Evolutionary conservation across 1,140 invertebrate species (phyloP).

Genomic region (Drepana arcuata): DNA sequence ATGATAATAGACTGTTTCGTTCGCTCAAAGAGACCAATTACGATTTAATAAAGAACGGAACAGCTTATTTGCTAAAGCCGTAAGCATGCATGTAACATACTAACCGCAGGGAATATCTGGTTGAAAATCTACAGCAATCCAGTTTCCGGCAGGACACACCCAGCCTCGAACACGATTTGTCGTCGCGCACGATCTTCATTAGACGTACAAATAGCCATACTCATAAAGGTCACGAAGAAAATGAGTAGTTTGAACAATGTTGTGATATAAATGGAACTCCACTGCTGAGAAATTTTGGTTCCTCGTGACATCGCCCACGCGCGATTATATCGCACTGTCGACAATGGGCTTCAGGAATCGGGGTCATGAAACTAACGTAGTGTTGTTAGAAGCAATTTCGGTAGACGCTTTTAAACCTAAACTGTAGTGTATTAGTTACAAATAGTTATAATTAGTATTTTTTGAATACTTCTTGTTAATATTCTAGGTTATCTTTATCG

Average conservation of each 20-base stretch:
- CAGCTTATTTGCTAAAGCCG: constrained; percentile 27
- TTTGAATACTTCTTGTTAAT: not conserved
- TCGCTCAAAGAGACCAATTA: constrained; percentile 13
- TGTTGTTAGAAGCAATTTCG: too few relatives aligned
- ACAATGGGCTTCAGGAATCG: constrained; percentile 44
- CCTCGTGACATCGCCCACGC: constrained; percentile 48
- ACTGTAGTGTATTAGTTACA: not conserved
- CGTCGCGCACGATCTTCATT: constrained; percentile 37
- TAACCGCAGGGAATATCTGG: constrained; percentile 27
- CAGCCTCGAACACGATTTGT: constrained; percentile 21
- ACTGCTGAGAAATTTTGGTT: constrained; percentile 31
- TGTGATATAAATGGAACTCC: constrained; percentile 23
- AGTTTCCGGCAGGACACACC: constrained; percentile 26
- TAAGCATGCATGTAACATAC: constrained; percentile 19
- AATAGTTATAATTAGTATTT: not conserved
- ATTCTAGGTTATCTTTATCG: not conserved
- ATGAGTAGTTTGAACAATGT: constrained; percentile 12
- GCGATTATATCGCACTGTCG: constrained; percentile 36
- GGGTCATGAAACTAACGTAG: constrained; percentile 28
- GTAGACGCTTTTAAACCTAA: too few relatives aligned
- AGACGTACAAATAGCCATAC: constrained; percentile 23
- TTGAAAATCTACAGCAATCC: constrained; percentile 32
- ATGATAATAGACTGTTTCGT: constrained; percentile 11
- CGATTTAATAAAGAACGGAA: constrained; percentile 7
- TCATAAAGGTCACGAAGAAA: constrained; percentile 23